Conservation (phyloP, 2,797 vertebrate genomes). For the Poeciliopsis presidionis region DNA sequence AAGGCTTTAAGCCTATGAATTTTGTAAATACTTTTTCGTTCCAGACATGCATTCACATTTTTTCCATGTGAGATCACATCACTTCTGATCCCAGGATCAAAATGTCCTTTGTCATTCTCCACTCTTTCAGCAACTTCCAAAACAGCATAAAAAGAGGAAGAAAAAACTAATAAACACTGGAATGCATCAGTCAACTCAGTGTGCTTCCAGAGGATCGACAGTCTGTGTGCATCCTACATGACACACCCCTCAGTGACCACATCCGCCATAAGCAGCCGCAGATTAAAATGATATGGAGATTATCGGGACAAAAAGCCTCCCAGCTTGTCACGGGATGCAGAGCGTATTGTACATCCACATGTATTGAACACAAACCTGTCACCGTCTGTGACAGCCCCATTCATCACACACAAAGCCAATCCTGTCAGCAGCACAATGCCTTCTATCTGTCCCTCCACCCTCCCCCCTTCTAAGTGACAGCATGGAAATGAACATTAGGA, state of each 20-base stretch:
- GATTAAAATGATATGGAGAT: constrained; percentile 81
- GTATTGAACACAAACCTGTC: constrained; percentile 86
- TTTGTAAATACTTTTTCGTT: not conserved
- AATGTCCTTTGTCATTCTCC: constrained; percentile 12
- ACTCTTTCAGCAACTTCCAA: constrained; percentile 30
- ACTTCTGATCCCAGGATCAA: constrained; percentile 4
- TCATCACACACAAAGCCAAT: constrained; percentile 85
- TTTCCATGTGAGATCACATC: not conserved
- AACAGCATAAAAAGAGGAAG: constrained; percentile 19
- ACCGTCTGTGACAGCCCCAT: constrained; percentile 83
- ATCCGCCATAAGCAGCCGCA: constrained; percentile 72
- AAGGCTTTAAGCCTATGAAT: not conserved
- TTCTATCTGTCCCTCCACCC: constrained; percentile 57
- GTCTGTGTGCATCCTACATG: constrained; percentile 59
- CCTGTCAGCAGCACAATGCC: constrained; percentile 80
- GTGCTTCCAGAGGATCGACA: constrained; percentile 50
- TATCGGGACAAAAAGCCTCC: constrained; percentile 81
- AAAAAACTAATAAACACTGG: constrained; percentile 7
- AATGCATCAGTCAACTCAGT: constrained; percentile 57
- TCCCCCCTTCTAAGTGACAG: constrained; percentile 79
- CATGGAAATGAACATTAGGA: constrained; percentile 80
- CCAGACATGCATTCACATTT: not conserved
- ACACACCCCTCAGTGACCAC: constrained; percentile 73
- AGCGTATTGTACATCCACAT: constrained; percentile 84
- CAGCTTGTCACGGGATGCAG: constrained; percentile 82